These are phyloP conservation scores for Epinephelus malabaricus DNA, from an alignment of 2,797 vertebrate species.

Conservation along the genomic window DNA sequence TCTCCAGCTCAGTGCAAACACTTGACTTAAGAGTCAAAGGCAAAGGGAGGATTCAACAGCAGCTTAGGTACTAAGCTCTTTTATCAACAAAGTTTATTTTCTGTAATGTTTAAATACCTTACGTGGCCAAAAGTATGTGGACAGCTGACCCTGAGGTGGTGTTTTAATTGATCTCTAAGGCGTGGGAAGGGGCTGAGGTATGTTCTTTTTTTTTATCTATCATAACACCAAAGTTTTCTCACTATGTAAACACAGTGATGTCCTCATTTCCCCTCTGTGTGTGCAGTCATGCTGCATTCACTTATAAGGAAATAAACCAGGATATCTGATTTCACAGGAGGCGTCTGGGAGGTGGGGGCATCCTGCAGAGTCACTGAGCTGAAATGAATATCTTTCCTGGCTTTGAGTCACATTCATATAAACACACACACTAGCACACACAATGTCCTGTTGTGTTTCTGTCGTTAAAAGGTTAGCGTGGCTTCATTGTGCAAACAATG, in stretches of 20 bases:
- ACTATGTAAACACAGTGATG: too few relatives aligned
- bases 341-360: background rate
- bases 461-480: background rate
- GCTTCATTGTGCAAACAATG: slow-evolving; percentile 27
- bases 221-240: background rate
- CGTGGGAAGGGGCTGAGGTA: background rate
- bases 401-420: background rate
- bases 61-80: background rate
- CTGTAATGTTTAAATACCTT: background rate
- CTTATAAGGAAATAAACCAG: background rate
- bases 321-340: background rate
- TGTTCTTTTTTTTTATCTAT: background rate
- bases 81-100: background rate
- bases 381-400: background rate
- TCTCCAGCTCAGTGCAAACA: too few relatives aligned
- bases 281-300: slow-evolving; percentile 1
- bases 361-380: background rate
- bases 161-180: background rate
- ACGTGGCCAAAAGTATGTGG: background rate
- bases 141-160: too few relatives aligned
- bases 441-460: background rate
- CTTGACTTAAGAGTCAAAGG: too few relatives aligned
- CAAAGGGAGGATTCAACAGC: too few relatives aligned
- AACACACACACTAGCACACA: background rate
- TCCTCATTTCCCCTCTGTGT: background rate